Evolutionary conservation across 1,140 invertebrate genomes (phyloP), one percentile per base, ranked within the genome.

Genomic region (Belonocnema kinseyi): DNA sequence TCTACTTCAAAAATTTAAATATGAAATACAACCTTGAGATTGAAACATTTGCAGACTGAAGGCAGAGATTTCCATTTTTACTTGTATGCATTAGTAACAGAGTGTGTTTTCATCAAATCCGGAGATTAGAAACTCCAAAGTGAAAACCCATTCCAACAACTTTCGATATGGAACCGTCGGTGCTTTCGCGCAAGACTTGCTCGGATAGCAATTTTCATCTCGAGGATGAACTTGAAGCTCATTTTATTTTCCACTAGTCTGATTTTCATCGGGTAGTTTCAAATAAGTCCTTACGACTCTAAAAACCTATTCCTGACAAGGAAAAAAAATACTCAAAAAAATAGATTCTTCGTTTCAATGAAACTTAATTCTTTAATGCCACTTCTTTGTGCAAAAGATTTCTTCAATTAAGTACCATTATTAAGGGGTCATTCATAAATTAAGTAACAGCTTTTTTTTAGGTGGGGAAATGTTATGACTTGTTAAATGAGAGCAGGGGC

Each of bases 171-270:
- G 40, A 66, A 66, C 61, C 61, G 46, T 66, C 33, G 40, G 33
- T 66, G 61, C 61, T 66, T 66, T 66, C 61, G 26, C 61, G 61
- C 61, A 40, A 26, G 61, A 66, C 61, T 66, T 66, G 26, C 61
- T 66, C 26, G 61, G 61, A 66, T 66, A n/a, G 61, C 61, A 66
- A 66, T 66, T 66, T 66, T 33, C 33, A 66, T 66, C n/a, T 66
- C 61, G 61, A 40, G 61, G 61, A 46, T 66, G 26, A 66, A 33
- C 61, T 66, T 66, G 16, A 40, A 46, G 61, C 61, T 66, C 61
- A 26, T 66, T 40, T 40, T 66, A 66, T 66, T 66, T 66, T 66
- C 61, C 61, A 33, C 26, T 33, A 21, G 61, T 66, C 61, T 66
- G 61, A 66, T 40, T 66, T 66, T 66, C 14, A 14, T n/a, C 33